Base-by-base conservation (phyloP, 2,113 vertebrate species). In the Prochilodus magdalenae region DNA sequence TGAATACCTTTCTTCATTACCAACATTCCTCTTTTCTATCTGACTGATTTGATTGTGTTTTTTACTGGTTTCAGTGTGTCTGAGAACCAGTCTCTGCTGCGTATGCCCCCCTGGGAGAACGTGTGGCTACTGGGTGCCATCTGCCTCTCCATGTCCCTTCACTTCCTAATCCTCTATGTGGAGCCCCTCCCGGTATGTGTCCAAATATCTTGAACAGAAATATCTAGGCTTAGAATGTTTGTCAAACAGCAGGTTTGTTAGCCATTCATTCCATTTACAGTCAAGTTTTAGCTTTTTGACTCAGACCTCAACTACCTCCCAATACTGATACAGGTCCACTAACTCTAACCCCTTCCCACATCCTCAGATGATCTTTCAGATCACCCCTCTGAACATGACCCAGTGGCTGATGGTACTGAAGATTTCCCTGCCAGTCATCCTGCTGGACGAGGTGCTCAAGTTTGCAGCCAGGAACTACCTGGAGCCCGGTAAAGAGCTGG, bases 401-500 rank as follows among this genome's bases (percentile, higher is more conserved):
- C 98, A 99, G 87, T 99, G 98, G 98, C 93, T 99, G 89, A 97
- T 97, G 97, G 98, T 99, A 86, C 95, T 99, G 88, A 99, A 99
- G 94, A 96, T 99, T 87, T 99, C 98, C 0, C 89, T 99, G 77
- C 98, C 98, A 0, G 98, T 99, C 88, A 99, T 99, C 87, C 95
- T 99, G 53, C 92, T 99, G 92, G 98, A 99, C 0, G 98, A 99
- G 94, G 83, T 98, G 5, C 97, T 99, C 81, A 99, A 99, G 92
- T 98, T 97, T 66, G 94, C 94, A 55, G 96, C 98, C 89, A 96
- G 97, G 91, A 97, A 97, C 95, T 99, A 98, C 95, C 93, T 98
- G 94, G 97, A 99, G 90, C 95, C 96, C 57, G 95, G 95, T 96
- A 98, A 98, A 96, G 96, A 99, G 90, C 94, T 94, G 96, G 95